A percentile compares a stretch with the other conserved stretches of the same genome.
Evolutionary conservation across 2,113 vertebrate genomes (phyloP).

Genomic region (Malurus alboscapulatus): DNA sequence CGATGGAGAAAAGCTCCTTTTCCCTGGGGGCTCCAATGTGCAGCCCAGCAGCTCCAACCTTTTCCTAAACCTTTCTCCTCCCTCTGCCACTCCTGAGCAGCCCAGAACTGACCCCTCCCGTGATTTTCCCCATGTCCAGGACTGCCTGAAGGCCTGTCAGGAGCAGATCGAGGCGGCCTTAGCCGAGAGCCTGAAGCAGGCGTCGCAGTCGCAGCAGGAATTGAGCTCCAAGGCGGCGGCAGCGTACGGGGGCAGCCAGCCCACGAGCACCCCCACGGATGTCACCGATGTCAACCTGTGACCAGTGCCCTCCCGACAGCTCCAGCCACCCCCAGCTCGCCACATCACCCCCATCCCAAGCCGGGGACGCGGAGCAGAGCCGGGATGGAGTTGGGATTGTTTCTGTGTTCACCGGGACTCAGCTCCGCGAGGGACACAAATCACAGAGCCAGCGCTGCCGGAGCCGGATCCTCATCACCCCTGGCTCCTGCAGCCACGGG

Average conservation of each 20-base stretch:
- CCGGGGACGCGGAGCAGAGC: fast-evolving
- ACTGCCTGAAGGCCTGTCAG: slow-evolving; percentile 81
- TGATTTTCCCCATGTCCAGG: slow-evolving; percentile 64
- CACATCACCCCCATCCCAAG: background rate
- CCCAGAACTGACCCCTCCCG: background rate
- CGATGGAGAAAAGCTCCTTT: background rate
- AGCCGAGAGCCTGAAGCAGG: slow-evolving; percentile 78
- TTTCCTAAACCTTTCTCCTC: too few species aligned
- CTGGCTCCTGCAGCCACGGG: background rate
- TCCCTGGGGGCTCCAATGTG: background rate
- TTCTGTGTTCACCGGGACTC: background rate
- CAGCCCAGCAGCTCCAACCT: background rate
- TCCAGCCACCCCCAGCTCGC: background rate
- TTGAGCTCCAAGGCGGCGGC: slow-evolving; percentile 54
- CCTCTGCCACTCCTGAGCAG: background rate
- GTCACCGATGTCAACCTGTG: slow-evolving; percentile 79
- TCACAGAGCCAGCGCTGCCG: background rate
- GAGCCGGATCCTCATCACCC: fast-evolving
- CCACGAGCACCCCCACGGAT: slow-evolving; percentile 78
- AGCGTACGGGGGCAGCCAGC: slow-evolving; percentile 66
- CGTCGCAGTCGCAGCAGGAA: slow-evolving; percentile 51
- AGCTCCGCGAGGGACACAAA: background rate
- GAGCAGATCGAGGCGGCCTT: slow-evolving; percentile 80
- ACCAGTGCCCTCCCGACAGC: background rate
- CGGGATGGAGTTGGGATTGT: background rate